Base-by-base conservation (phyloP, 2,888 invertebrate genomes). In the Caradrina kadenii region DNA sequence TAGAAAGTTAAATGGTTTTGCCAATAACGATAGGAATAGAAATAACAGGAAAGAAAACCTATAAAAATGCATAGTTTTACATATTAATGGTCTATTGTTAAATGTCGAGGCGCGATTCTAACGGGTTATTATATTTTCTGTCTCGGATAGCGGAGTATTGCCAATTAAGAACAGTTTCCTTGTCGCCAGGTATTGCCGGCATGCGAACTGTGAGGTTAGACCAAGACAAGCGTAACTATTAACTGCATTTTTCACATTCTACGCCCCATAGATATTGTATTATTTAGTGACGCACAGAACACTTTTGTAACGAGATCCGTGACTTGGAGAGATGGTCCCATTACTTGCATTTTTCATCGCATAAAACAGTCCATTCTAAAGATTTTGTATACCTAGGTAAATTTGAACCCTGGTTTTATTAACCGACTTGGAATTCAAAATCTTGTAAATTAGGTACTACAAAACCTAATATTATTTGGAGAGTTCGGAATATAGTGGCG, bases 101-200 rank as follows among this genome's bases (percentile, higher is more conserved):
- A 55, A 31, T n/a, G 26, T 5, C 48, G 11, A 42, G 31, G 42
- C 21, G 54, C 7, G 55, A 17, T n/a, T 22, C 19, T 73, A 69
- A 55, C 79, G 63, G 55, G 15, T 56, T 45, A 17, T 48, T 21
- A 69, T 50, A 19, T 22, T 56, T 31, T 59, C 52, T 65, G 26
- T 39, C 42, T 15, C 45, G 48, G 21, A 39, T 79, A 79, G 55
- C 63, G 62, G 52, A 48, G 7, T 31, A 39, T 59, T 17, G 15
- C 15, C 62, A 65, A 79, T 68, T 71, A 59, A 56, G 49, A 53
- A 63, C 62, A n/a, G 31, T 68, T 79, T 76, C 76, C 79, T 79
- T 54, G 60, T 79, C 53, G 68, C 61, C 49, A 71, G 11, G 35
- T 71, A 64, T 54, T 64, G 61, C 59, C 22, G 66, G 62, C 31